phyloP scores from a whole-genome alignment of 2,797 vertebrate species.

The Mionectes olivaceus region DNA sequence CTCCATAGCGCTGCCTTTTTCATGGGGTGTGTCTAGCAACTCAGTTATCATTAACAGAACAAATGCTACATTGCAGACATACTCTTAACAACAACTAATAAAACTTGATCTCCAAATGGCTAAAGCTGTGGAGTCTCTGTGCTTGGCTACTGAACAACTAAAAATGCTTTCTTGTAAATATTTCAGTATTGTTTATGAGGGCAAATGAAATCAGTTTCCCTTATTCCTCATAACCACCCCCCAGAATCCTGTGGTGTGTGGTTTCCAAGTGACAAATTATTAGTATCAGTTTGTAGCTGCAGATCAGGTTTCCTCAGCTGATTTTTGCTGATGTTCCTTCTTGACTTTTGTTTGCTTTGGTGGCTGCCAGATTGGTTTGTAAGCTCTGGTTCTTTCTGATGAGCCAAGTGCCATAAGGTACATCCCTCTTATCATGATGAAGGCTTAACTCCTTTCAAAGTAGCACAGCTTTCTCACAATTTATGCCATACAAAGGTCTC shows the following conservation, averaged over 20 bases:
- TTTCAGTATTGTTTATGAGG: neutral
- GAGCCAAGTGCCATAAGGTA: neutral
- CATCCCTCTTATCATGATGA: neutral
- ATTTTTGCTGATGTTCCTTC: neutral
- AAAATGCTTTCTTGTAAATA: neutral
- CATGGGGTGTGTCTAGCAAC: neutral
- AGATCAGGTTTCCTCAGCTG: neutral
- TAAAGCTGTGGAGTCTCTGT: neutral
- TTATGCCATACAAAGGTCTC: neutral
- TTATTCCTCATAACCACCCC: rapidly evolving
- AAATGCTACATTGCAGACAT: neutral
- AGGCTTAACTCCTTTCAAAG: neutral
- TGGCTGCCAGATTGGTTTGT: neutral
- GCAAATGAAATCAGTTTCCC: neutral
- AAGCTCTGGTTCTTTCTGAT: neutral
- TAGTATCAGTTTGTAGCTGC: neutral
- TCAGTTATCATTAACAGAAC: neutral
- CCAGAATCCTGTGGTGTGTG: neutral
- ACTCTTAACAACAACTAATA: neutral
- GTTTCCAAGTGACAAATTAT: neutral
- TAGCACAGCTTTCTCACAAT: neutral
- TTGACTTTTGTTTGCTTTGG: neutral
- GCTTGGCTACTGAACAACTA: neutral
- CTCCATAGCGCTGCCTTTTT: conserved; percentile 2
- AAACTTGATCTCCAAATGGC: neutral